Evolutionary conservation across 2,797 vertebrate species (phyloP), one percentile per base, ranked within the genome.

Genomic region (Dallia pectoralis): DNA sequence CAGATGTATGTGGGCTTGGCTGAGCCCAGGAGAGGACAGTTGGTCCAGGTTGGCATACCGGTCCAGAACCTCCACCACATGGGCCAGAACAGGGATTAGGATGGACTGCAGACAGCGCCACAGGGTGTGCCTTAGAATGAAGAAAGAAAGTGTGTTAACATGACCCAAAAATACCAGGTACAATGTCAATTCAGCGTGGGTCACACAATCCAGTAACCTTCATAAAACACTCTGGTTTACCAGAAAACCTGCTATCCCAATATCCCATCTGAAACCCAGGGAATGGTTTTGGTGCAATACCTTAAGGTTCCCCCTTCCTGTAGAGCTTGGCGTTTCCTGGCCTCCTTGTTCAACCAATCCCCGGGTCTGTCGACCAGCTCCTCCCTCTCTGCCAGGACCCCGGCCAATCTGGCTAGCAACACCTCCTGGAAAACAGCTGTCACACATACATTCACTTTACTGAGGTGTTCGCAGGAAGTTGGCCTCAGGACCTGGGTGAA

Each of bases 261-360:
- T n/a, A n/a, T n/a, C n/a, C n/a, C n/a, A n/a, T n/a, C n/a, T n/a
- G 40, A 44, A 44, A 40, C 33, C 33, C 33, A 36, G 33, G n/a
- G 40, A 12, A 44, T 44, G 40, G 40, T 44, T 44, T 44, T 44
- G 40, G 40, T 14, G 40, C 8, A 36, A 76, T 84, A 94, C 93
- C 93, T 90, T 16, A 93, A 87, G 48, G 93, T 94, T 16, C 93
- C 93, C 0, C 93, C 92, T 73, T 94, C 93, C 67, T 92, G 92
- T 18, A 94, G 84, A 33, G 92, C 91, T 16, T 86, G 87, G 0
- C 81, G 85, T 73, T 92, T 93, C 81, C 76, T 87, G 69, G 91
- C 89, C 47, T 92, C 90, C 11, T 2, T 82, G 82, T 76, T 88
- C 70, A 88, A 88, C 93, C 93, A 94, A 14, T 93, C 89, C 36